Evolutionary conservation across 2,797 vertebrate species (phyloP), one percentile per base, ranked within the genome.

Genomic region (Eutrigla gurnardus): DNA sequence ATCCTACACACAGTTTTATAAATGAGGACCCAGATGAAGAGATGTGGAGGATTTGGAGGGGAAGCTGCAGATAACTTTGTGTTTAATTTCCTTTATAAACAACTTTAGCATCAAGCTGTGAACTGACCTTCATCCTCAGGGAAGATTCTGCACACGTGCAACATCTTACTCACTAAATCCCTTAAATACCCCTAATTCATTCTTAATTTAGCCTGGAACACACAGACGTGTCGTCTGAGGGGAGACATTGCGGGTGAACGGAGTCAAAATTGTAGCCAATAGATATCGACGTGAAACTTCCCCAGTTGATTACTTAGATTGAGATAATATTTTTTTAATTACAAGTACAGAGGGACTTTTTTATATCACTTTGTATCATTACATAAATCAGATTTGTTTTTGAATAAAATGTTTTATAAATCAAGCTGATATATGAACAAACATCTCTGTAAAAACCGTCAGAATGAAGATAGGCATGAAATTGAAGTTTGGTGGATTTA

Each of bases 1-100:
- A n/a, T n/a, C n/a, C n/a, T n/a, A n/a, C n/a, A n/a, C n/a, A n/a
- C n/a, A n/a, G n/a, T n/a, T n/a, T n/a, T n/a, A n/a, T n/a, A n/a
- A n/a, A n/a, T n/a, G n/a, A n/a, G n/a, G n/a, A n/a, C n/a, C n/a
- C 65, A 75, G 69, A 73, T 35, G 75, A 70, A 25, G 53, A 71
- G 39, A 73, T 33, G 37, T 4, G 8, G 50, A 57, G 42, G 42
- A 37, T 50, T 73, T 10, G 55, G 61, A 54, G 42, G 45, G 40
- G 39, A 55, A 59, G 65, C 60, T 39, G 61, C 46, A 52, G 59
- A 49, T 70, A 17, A 40, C 9, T 49, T 4, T 1, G 65, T 33
- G 70, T 69, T 25, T 32, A 66, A 37, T 35, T 64, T 65, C 25
- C 47, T 37, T 37, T 15, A n/a, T 46, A 9, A 73, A 55, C 9